These are phyloP conservation scores for Pyrrhosoma nymphula DNA, from an alignment of 2,888 invertebrate genomes.

Conservation along the genomic window DNA sequence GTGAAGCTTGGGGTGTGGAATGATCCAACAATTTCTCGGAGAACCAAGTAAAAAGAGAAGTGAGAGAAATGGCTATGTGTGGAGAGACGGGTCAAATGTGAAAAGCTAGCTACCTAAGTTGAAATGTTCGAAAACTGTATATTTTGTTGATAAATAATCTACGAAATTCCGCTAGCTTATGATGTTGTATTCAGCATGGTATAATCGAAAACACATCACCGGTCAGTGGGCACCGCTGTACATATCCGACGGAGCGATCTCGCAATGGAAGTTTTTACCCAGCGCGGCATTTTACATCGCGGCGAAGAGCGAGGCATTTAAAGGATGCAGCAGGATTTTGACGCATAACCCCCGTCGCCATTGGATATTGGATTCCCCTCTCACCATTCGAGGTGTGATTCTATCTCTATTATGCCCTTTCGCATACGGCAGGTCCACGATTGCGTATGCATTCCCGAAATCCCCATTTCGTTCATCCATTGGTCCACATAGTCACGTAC, in stretches of 20 bases:
- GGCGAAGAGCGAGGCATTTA: background rate
- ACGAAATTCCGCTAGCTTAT: too few relatives aligned
- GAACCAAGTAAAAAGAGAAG: too few relatives aligned
- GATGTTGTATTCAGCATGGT: too few relatives aligned
- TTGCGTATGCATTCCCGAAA: background rate
- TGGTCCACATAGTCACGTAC: background rate
- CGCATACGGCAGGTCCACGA: background rate
- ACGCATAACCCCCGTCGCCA: conserved; percentile 7
- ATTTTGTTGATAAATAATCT: too few relatives aligned
- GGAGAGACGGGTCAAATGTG: too few relatives aligned
- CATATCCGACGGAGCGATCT: background rate
- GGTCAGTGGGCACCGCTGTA: too few relatives aligned
- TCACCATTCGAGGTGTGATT: background rate
- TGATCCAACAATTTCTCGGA: too few relatives aligned
- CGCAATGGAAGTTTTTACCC: background rate
- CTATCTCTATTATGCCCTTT: background rate
- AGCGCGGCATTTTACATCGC: background rate
- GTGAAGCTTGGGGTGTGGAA: too few relatives aligned
- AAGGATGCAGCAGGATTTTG: conserved; percentile 31
- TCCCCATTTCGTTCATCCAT: background rate
- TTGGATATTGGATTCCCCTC: background rate
- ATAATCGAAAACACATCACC: too few relatives aligned
- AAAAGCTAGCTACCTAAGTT: too few relatives aligned
- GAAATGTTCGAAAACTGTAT: too few relatives aligned
- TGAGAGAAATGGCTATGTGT: too few relatives aligned